Base-by-base conservation (phyloP, 1,140 invertebrate genomes). In the Hycleus phaleratus region DNA sequence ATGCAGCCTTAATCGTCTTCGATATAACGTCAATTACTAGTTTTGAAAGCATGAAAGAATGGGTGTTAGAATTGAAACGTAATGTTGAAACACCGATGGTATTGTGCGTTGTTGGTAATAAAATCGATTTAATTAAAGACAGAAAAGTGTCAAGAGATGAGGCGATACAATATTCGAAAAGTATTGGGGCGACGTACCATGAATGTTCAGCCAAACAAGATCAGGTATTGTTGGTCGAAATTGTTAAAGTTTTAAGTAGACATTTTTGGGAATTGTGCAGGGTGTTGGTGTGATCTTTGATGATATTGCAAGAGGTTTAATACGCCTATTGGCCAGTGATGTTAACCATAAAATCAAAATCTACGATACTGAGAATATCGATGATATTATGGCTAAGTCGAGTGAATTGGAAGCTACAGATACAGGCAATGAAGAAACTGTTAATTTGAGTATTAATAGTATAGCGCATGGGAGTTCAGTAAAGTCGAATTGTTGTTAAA, bases 1-100 rank as follows among this genome's bases (percentile, higher is more conserved):
- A 91, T 68, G 91, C 89, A 3, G 90, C 90, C 2, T 80, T 95
- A 46, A 75, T 95, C 47, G 86, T 94, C 0, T 95, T 91, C 72
- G 92, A 95, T 73, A 80, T 95, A 44, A 91, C 90, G 0, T 82
- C 86, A 58, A 75, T 82, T 50, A 75, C 77, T 47, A 86, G 85
- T 25, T 94, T 92, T 68, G 70, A 76, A 6, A 80, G 85, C 24
- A 84, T 91, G 43, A 88, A 93, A 74, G 76, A 74, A 3, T 93
- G 91, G 91, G 85, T 91, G 2, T 83, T 81, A 66, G 90, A 93
- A 71, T 69, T 93, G 26, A 81, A 85, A 61, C 80, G 84, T 46
- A 90, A 91, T 67, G 84, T 90, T 0, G 82, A 86, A 38, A 83
- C 85, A 52, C 75, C 83, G 0, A 83, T 93, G 74, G 82, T 91